Conservation (phyloP, 1,140 invertebrate genomes). For the Ctenoplectra terminalis region DNA sequence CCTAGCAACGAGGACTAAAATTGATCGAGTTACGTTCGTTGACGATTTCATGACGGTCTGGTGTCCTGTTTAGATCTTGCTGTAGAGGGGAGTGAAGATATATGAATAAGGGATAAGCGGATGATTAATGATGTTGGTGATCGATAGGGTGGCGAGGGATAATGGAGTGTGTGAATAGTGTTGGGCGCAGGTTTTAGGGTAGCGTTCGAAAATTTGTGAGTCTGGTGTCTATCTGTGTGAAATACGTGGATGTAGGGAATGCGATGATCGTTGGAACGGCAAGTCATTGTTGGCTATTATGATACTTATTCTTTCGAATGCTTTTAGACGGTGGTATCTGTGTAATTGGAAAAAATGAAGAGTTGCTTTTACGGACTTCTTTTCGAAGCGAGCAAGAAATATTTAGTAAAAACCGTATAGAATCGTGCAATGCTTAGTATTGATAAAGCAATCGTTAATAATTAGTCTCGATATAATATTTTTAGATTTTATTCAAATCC, state of each 20-base stretch:
- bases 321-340: no score
- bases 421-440: no score
- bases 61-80: background rate
- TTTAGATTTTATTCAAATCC: background rate
- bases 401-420: background rate
- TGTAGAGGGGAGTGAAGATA: background rate
- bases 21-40: no score
- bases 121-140: conserved; percentile 24
- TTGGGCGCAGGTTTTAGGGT: background rate
- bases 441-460: background rate
- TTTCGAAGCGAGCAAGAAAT: no score
- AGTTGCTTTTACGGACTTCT: no score
- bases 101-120: conserved; percentile 22
- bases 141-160: conserved; percentile 5
- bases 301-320: background rate
- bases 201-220: background rate
- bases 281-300: background rate
- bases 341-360: no score
- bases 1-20: no score
- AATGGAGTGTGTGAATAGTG: background rate
- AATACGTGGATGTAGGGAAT: background rate
- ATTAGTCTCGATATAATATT: background rate
- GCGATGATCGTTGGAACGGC: background rate
- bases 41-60: background rate
- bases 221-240: no score